Evolutionary conservation across 2,888 invertebrate species (phyloP).

Genomic region (Cheilosia scutellata): DNA sequence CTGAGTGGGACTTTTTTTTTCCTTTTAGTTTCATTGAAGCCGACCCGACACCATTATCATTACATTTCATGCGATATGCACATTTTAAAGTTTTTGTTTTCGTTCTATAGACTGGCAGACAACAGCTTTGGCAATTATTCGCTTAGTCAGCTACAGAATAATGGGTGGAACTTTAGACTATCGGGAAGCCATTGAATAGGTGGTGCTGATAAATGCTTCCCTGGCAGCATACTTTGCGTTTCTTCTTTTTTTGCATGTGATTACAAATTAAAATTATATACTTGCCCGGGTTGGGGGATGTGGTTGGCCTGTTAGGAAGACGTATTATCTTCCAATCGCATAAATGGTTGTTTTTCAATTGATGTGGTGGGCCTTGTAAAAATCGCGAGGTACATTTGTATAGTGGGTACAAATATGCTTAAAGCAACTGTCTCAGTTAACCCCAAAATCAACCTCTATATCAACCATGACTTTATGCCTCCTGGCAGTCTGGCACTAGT

Average conservation of each 20-base stretch:
- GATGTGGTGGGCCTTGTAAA: background rate
- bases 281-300: constrained; percentile 31
- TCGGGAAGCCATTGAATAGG: constrained; percentile 70
- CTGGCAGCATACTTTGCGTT: constrained; percentile 16
- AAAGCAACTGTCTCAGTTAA: too few species aligned
- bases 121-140: constrained; percentile 66
- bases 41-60: constrained; percentile 70
- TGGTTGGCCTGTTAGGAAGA: background rate
- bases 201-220: constrained; percentile 70
- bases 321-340: constrained; percentile 41
- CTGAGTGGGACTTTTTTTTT: constrained; percentile 7
- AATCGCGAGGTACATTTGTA: too few species aligned
- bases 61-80: constrained; percentile 75
- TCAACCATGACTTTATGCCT: too few species aligned
- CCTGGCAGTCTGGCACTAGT: too few species aligned
- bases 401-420: too few species aligned
- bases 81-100: constrained; percentile 57
- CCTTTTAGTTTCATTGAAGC: constrained; percentile 62
- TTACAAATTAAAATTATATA: constrained; percentile 49
- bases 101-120: constrained; percentile 43
- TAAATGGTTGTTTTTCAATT: constrained; percentile 3
- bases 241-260: constrained; percentile 52
- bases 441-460: too few species aligned
- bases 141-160: constrained; percentile 57
- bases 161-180: constrained; percentile 61